phyloP scores from a whole-genome alignment of 2,797 vertebrate genomes.

The Coreius guichenoti region DNA sequence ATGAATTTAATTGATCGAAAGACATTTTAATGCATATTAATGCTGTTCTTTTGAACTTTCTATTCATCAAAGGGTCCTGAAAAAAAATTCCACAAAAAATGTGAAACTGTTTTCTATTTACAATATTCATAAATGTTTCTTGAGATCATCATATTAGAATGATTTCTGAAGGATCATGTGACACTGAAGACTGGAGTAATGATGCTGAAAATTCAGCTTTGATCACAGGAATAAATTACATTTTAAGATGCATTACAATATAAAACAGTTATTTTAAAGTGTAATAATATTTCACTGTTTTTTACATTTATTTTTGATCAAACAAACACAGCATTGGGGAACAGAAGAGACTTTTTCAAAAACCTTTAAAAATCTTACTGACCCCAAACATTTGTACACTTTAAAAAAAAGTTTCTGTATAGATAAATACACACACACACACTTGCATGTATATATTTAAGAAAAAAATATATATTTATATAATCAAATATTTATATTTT shows the following conservation, averaged over 20 bases:
- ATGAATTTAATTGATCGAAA: neutral
- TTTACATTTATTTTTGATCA: neutral
- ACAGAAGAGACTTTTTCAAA: neutral
- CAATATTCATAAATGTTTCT: neutral
- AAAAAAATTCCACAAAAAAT: neutral
- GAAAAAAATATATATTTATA: too few species aligned
- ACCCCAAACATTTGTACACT: too few species aligned
- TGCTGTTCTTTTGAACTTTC: neutral
- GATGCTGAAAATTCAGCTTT: too few species aligned
- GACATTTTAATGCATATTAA: neutral
- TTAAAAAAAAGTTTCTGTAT: too few species aligned
- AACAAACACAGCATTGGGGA: neutral
- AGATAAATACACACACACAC: too few species aligned
- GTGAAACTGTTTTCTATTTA: neutral
- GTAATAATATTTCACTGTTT: neutral
- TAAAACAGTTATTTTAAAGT: neutral
- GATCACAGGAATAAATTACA: too few species aligned
- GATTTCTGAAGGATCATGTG: too few species aligned
- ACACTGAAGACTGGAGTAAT: too few species aligned
- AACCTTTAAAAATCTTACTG: too few species aligned
- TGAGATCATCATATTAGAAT: too few species aligned
- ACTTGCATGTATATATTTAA: too few species aligned
- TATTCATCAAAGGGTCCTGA: neutral
- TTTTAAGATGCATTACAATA: neutral
- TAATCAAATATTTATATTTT: too few species aligned